Base-by-base conservation (phyloP, 2,888 invertebrate genomes). In the Entomobrya multifasciata region DNA sequence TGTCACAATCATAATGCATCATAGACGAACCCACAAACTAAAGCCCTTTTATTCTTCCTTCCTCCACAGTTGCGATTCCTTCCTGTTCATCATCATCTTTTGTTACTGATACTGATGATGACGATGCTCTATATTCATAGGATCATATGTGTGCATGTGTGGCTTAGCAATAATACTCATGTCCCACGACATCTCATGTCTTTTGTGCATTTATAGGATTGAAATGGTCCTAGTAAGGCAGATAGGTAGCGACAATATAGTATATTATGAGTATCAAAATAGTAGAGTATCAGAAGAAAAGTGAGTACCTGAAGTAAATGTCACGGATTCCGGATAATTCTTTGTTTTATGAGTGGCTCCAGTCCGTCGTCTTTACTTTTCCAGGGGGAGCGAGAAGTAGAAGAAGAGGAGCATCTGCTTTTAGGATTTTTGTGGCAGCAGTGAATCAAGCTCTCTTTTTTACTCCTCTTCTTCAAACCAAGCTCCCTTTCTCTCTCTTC, bases 311-410 rank as follows among this genome's bases (percentile, higher is more conserved):
- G 81, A 74, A 86, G 86, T 86, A 81, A 86, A 81, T 86, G 86
- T 86, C 86, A 86, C 81, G 79, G 86, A 80, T 86, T 81, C 81
- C 30, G 76, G 81, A 76, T 67, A 77, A 76, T 86, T 77, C 81
- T 86, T 81, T 81, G 86, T 80, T 86, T 86, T 86, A 86, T 86
- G 86, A 81, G 76, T 80, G 86, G 77, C 86, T 79, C 85, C 72
- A 79, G 72, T 60, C 57, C 77, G 78, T 79, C 85, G 72, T 85
- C 72, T 70, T 85, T 60, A 62, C 72, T 79, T 85, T 72, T 79
- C 79, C 70, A 78, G 79, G 70, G 72, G 85, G 78, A 77, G n/a
- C 55, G 57, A 74, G 25, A 52, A 30, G 8, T n/a, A n/a, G 22
- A 77, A n/a, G 77, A 41, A 67, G 27, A 55, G 60, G 44, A 62